A percentile compares a stretch with the other conserved stretches of the same genome.
Conservation (phyloP, 30 jellyfish, hydroid and myxozoan genomes). For the Sanderia malayensis region DNA sequence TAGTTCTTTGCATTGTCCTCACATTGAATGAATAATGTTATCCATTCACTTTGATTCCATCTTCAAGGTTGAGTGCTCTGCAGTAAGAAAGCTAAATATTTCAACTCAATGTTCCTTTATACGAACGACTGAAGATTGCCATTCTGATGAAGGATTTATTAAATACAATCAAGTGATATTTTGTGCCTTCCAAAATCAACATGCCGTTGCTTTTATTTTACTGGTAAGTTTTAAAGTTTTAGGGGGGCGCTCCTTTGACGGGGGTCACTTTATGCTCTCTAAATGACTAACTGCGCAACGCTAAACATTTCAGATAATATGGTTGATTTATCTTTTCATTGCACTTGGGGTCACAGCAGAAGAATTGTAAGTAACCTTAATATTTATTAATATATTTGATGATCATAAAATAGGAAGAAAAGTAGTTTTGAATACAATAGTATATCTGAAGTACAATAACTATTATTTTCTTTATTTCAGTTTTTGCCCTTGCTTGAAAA, state of each 20-base stretch:
- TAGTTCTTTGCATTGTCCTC: no score
- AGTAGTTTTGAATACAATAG: neutral
- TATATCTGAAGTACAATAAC: no score
- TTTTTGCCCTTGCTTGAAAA: slow-evolving; percentile 88
- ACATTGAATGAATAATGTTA: no score
- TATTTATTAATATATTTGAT: neutral
- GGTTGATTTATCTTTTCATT: slow-evolving; percentile 64
- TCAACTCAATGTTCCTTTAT: slow-evolving; percentile 28
- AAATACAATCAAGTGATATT: slow-evolving; percentile 25
- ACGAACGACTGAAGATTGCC: slow-evolving; percentile 20
- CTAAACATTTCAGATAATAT: slow-evolving; percentile 52
- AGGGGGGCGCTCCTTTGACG: no score
- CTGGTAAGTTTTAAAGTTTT: no score
- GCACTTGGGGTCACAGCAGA: slow-evolving; percentile 89
- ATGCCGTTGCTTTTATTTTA: slow-evolving; percentile 3
- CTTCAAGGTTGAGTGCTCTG: slow-evolving; percentile 36
- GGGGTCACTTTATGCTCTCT: no score
- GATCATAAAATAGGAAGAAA: neutral
- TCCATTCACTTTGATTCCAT: no score
- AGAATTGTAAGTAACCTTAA: slow-evolving; percentile 65
- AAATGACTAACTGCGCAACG: no score
- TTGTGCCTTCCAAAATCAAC: slow-evolving; percentile 17
- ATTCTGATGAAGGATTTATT: slow-evolving; percentile 16
- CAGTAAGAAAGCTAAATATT: slow-evolving; percentile 10
- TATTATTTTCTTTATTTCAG: slow-evolving; percentile 48